Evolutionary conservation across 2,888 invertebrate species (phyloP).

Genomic region (Troilus luridus): DNA sequence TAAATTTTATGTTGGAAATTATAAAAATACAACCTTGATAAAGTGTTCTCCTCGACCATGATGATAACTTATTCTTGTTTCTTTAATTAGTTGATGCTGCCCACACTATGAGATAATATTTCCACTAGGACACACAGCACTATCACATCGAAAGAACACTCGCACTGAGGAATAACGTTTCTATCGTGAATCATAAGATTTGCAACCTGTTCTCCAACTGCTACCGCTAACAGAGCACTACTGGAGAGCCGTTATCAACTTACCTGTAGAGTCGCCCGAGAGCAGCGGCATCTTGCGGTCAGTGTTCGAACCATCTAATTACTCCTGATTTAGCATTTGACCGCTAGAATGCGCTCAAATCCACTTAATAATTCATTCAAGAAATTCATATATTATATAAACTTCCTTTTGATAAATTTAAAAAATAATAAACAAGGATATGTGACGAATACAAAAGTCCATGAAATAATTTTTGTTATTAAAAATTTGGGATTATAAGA

Average conservation of each 20-base stretch:
- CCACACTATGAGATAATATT: not conserved
- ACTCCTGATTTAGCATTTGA: not conserved
- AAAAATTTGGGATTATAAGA: too few relatives aligned
- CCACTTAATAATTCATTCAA: not conserved
- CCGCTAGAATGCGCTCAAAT: not conserved
- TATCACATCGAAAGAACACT: slow-evolving; percentile 3
- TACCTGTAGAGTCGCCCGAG: not conserved
- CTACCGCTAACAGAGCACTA: slow-evolving; percentile 40
- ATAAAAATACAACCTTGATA: slow-evolving; percentile 19
- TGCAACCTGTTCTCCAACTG: slow-evolving; percentile 1
- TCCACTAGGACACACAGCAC: not conserved
- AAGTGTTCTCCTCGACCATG: slow-evolving; percentile 29
- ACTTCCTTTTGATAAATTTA: too few relatives aligned
- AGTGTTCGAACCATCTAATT: not conserved
- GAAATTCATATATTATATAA: not conserved
- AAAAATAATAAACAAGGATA: too few relatives aligned
- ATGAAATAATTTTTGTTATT: too few relatives aligned
- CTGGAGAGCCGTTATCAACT: slow-evolving; percentile 47
- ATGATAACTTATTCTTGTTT: not conserved
- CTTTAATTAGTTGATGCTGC: not conserved
- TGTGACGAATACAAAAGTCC: too few relatives aligned
- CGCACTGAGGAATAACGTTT: slow-evolving; percentile 26
- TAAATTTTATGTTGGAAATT: not conserved
- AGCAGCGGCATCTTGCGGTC: slow-evolving; percentile 15
- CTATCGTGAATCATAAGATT: not conserved